These are phyloP conservation scores for Rutpela maculata DNA, from an alignment of 2,888 invertebrate genomes.

Conservation along the genomic window DNA sequence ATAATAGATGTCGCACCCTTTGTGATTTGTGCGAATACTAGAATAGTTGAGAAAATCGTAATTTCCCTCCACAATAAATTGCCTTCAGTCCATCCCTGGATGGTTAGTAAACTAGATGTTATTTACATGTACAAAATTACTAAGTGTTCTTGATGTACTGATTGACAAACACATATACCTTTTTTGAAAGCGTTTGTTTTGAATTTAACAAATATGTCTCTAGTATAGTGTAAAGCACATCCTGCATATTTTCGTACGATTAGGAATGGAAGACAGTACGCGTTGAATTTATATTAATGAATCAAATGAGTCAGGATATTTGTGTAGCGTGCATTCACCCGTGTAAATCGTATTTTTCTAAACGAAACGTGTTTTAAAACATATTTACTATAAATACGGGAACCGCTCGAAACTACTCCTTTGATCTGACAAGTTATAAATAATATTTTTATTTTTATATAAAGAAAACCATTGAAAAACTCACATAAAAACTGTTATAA, in stretches of 20 bases:
- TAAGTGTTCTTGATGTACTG: too few species aligned
- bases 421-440: conserved; percentile 3
- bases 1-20: too few species aligned
- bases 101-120: too few species aligned
- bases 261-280: neutral
- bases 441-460: conserved; percentile 7
- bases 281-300: neutral
- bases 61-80: too few species aligned
- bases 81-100: too few species aligned
- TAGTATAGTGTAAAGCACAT: too few species aligned
- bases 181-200: too few species aligned
- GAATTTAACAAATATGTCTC: too few species aligned
- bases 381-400: conserved; percentile 4
- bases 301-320: neutral
- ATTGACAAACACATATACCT: too few species aligned
- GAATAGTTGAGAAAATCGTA: too few species aligned
- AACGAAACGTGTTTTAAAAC: neutral
- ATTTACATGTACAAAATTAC: too few species aligned
- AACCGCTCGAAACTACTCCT: neutral
- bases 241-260: neutral
- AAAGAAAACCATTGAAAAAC: neutral
- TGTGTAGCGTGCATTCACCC: neutral
- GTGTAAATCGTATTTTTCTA: neutral
- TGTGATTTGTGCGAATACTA: too few species aligned
- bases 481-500: neutral